Conservation (phyloP, 1,140 invertebrate species). For the Cydia fagiglandana region DNA sequence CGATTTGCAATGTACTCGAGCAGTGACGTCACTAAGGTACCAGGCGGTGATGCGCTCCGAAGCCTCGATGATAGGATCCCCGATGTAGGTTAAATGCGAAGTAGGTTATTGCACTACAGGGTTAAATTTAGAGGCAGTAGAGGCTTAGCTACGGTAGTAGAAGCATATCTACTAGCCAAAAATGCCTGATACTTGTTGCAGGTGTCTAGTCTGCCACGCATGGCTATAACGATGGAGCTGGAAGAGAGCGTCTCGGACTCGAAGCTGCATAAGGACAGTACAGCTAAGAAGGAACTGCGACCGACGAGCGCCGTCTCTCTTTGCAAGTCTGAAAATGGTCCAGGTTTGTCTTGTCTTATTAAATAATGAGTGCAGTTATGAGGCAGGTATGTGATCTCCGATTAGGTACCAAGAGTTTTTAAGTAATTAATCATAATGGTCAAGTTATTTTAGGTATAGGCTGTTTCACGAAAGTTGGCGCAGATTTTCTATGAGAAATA, state of each 20-base stretch:
- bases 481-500: no score
- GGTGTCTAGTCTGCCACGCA: conserved; percentile 50
- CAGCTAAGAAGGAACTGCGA: conserved; percentile 66
- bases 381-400: no score
- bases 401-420: no score
- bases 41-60: conserved; percentile 71
- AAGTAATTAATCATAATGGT: no score
- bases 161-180: conserved; percentile 50
- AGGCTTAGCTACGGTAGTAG: conserved; percentile 44
- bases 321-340: conserved; percentile 71
- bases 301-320: conserved; percentile 72
- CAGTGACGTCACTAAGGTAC: conserved; percentile 74
- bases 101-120: conserved; percentile 77
- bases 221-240: conserved; percentile 75
- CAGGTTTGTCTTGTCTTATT: conserved; percentile 56
- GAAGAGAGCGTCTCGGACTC: conserved; percentile 73
- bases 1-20: conserved; percentile 51
- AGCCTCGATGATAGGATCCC: conserved; percentile 65
- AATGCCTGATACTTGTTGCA: conserved; percentile 57
- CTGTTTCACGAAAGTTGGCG: no score
- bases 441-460: no score
- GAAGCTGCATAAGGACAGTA: conserved; percentile 69
- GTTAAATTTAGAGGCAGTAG: conserved; percentile 68
- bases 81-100: conserved; percentile 77
- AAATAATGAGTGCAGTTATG: not conserved